phyloP scores from a whole-genome alignment of 2,888 invertebrate genomes.

The Arrhopalites spinosus region DNA sequence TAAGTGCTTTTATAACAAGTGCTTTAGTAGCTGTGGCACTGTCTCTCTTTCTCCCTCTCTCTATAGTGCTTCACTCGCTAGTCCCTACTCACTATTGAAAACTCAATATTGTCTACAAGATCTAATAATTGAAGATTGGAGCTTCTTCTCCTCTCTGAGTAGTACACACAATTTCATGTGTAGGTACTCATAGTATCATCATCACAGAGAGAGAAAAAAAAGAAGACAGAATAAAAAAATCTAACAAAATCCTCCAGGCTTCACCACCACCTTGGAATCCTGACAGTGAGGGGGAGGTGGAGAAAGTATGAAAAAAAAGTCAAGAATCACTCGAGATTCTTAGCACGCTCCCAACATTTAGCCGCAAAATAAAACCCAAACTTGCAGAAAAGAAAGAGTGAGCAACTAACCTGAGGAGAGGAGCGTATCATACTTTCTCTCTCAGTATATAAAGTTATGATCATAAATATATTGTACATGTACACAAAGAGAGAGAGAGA shows the following conservation, averaged over 20 bases:
- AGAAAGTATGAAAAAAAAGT: not conserved
- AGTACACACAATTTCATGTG: not conserved
- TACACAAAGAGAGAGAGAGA: no score
- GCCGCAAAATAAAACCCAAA: slow-evolving; percentile 30
- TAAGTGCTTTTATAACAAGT: slow-evolving; percentile 33
- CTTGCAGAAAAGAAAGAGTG: not conserved
- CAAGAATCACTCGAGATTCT: slow-evolving; percentile 26
- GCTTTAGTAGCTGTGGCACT: slow-evolving; percentile 3
- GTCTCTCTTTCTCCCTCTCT: no score
- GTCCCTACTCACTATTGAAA: no score
- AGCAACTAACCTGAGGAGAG: not conserved
- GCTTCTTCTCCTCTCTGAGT: not conserved
- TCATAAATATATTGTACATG: not conserved
- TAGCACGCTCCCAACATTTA: slow-evolving; percentile 34
- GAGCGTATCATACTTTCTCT: no score
- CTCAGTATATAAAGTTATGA: not conserved
- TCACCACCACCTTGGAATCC: not conserved
- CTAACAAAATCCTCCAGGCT: slow-evolving; percentile 9
- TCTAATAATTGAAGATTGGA: no score
- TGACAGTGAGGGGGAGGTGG: not conserved
- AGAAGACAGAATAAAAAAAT: not conserved
- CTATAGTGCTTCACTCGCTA: not conserved
- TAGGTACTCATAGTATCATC: not conserved
- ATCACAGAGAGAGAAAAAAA: not conserved
- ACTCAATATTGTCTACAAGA: not conserved